Conservation (phyloP, 1,140 invertebrate genomes). For the Temnothorax nylanderi region DNA sequence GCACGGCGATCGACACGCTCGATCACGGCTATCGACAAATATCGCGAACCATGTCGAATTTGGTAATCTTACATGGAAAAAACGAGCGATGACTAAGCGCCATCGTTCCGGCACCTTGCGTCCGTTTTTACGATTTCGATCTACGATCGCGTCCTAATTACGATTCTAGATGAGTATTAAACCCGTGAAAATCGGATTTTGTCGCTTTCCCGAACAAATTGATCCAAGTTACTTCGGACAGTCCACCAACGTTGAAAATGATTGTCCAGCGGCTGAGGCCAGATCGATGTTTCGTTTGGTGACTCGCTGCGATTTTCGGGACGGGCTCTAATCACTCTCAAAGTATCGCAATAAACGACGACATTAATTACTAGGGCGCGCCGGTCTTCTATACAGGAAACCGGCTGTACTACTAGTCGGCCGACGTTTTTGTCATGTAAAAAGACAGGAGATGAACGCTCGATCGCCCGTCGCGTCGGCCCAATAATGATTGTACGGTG, state of each 20-base stretch:
- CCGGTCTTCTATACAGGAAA: conserved; percentile 20
- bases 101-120: background rate
- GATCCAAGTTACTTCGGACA: background rate
- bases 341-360: conserved; percentile 46
- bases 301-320: conserved; percentile 28
- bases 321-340: conserved; percentile 44
- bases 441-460: conserved; percentile 22
- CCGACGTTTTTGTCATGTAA: background rate
- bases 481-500: conserved; percentile 37
- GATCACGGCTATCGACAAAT: background rate
- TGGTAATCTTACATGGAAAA: background rate
- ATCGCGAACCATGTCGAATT: conserved; percentile 26
- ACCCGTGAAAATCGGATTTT: conserved; percentile 15
- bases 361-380: conserved; percentile 50
- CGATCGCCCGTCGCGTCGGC: conserved; percentile 8
- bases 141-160: background rate
- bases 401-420: conserved; percentile 15
- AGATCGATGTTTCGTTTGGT: conserved; percentile 27
- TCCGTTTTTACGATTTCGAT: conserved; percentile 25
- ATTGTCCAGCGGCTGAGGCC: background rate
- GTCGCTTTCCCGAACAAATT: conserved; percentile 17
- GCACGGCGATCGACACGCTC: background rate
- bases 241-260: background rate
- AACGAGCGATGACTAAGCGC: background rate
- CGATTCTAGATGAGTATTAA: background rate